These are phyloP conservation scores for Dorcus hopei DNA, from an alignment of 2,888 invertebrate genomes.

Conservation along the genomic window DNA sequence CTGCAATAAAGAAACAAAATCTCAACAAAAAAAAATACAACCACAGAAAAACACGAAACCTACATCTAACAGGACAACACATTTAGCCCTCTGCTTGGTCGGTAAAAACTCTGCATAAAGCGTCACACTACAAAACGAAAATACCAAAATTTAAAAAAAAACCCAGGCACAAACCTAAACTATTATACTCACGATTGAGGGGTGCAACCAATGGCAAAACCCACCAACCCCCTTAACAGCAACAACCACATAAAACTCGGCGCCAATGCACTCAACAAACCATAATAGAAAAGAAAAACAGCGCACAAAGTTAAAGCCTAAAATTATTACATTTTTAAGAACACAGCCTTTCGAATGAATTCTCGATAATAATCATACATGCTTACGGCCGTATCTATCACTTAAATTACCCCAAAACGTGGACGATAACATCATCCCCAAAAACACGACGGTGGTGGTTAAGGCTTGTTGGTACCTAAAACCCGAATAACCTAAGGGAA, in stretches of 20 bases:
- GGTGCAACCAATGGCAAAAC: conserved; percentile 94
- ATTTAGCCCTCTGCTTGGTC: conserved; percentile 88
- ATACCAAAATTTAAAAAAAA: conserved; percentile 20
- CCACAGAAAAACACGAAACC: conserved; percentile 45
- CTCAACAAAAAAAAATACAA: conserved; percentile 11
- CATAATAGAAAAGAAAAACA: conserved; percentile 87
- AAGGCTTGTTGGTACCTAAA: conserved; percentile 84
- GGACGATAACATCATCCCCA: conserved; percentile 96
- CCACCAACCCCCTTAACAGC: conserved; percentile 85
- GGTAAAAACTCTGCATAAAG: conserved; percentile 95
- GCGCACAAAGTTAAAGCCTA: conserved; percentile 89
- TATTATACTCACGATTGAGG: conserved; percentile 87
- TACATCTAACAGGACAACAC: conserved; percentile 92
- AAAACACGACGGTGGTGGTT: conserved; percentile 89
- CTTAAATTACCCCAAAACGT: conserved; percentile 95
- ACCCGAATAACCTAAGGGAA: conserved; percentile 7
- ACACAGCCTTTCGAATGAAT: background rate
- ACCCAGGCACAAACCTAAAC: conserved; percentile 13
- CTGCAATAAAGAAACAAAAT: conserved; percentile 48
- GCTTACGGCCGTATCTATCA: conserved; percentile 88
- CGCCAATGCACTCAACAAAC: conserved; percentile 83
- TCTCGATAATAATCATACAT: conserved; percentile 51
- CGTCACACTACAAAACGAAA: conserved; percentile 70
- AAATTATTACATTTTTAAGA: conserved; percentile 27
- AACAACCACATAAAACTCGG: conserved; percentile 90